A percentile compares a stretch with the other conserved stretches of the same genome.
These are phyloP conservation scores for Mellilla xanthometata DNA, from an alignment of 2,888 invertebrate genomes.

Conservation along the genomic window DNA sequence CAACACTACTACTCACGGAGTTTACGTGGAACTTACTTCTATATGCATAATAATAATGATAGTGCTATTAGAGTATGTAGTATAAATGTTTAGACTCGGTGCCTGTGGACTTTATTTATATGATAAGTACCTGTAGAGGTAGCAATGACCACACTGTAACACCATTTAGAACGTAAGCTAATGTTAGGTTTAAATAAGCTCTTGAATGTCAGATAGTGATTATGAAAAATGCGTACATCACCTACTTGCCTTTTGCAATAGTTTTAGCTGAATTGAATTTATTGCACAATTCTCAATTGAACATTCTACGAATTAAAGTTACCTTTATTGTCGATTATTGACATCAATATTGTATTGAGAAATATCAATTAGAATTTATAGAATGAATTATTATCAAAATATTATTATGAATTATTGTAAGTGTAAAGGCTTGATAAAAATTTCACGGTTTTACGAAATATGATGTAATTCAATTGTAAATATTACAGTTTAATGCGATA, in stretches of 20 bases:
- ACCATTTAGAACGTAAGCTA: constrained; percentile 66
- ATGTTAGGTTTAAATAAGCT: constrained; percentile 38
- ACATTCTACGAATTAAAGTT: constrained; percentile 63
- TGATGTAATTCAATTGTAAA: constrained; percentile 31
- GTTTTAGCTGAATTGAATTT: constrained; percentile 63
- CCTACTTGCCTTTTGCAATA: constrained; percentile 76
- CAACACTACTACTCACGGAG: constrained; percentile 62
- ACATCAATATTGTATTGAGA: constrained; percentile 36
- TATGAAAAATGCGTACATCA: constrained; percentile 64
- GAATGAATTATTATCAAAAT: constrained; percentile 24
- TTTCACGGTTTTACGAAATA: constrained; percentile 19
- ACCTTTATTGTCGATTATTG: constrained; percentile 59
- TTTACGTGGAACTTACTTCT: constrained; percentile 64
- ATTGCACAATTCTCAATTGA: constrained; percentile 66
- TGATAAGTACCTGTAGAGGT: constrained; percentile 45
- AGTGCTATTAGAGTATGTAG: constrained; percentile 64
- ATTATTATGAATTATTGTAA: constrained; percentile 25
- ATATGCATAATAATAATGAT: constrained; percentile 71
- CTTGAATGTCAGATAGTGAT: constrained; percentile 51
- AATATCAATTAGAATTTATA: constrained; percentile 27
- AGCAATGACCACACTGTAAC: constrained; percentile 64
- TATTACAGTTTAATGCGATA: constrained; percentile 43
- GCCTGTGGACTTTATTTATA: constrained; percentile 51
- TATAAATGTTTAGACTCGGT: constrained; percentile 51
- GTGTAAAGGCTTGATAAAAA: constrained; percentile 25